These are phyloP conservation scores for Drosophila burlai DNA, from an alignment of 1,140 invertebrate genomes.

Conservation along the genomic window DNA sequence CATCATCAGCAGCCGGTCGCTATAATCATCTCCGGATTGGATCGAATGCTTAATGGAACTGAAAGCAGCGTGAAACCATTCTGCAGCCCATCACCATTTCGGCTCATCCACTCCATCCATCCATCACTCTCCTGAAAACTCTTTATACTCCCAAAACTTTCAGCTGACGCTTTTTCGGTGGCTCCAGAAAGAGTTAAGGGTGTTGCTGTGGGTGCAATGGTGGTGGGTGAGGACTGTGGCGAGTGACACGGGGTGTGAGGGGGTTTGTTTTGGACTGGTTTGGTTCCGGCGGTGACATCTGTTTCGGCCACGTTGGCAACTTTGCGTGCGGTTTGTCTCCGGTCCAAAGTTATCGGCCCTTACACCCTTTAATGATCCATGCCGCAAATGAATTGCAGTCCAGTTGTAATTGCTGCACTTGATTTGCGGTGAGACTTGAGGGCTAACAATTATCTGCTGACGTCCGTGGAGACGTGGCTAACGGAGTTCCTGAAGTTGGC, in stretches of 20 bases:
- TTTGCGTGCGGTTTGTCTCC: slow-evolving; percentile 76
- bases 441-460: slow-evolving; percentile 77
- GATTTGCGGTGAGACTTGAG: slow-evolving; percentile 77
- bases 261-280: slow-evolving; percentile 34
- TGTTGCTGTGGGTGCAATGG: neutral
- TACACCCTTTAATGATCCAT: slow-evolving; percentile 45
- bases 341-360: slow-evolving; percentile 30
- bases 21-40: slow-evolving; percentile 33
- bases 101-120: slow-evolving; percentile 40
- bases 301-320: slow-evolving; percentile 75
- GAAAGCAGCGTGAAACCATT: slow-evolving; percentile 51
- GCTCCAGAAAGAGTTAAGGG: slow-evolving; percentile 9
- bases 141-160: slow-evolving; percentile 55
- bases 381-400: slow-evolving; percentile 77
- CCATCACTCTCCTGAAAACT: slow-evolving; percentile 38
- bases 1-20: slow-evolving; percentile 1
- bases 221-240: neutral
- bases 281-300: slow-evolving; percentile 69
- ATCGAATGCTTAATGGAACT: slow-evolving; percentile 63
- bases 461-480: slow-evolving; percentile 46
- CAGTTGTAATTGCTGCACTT: slow-evolving; percentile 80
- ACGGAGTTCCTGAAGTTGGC: slow-evolving; percentile 32
- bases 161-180: slow-evolving; percentile 33
- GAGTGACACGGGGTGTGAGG: neutral
- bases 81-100: slow-evolving; percentile 8